Evolutionary conservation across 2,113 vertebrate species (phyloP), one percentile per base, ranked within the genome.

Genomic region (Okapia johnstoni): DNA sequence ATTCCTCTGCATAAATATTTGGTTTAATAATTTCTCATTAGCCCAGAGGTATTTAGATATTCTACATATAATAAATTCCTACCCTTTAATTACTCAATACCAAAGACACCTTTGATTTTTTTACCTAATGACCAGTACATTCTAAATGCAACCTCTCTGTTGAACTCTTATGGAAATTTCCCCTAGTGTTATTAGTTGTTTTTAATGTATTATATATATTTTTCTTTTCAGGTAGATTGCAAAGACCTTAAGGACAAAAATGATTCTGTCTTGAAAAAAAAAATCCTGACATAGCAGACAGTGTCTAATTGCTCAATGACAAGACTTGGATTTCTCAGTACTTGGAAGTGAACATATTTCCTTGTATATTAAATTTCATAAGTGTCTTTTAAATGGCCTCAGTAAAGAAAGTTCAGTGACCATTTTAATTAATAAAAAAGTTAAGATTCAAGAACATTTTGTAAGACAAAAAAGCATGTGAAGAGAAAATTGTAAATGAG

Each of bases 81-180:
- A 95, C 25, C 43, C 36, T 70, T 95, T 96, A 79, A 92, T 97
- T 96, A 86, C 52, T 94, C 87, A 96, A 55, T 93, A 7, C 83
- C 88, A 97, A 91, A 91, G 61, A 92, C 57, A 33, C 1, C 33
- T 98, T 98, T 94, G 85, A 87, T 80, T 97, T 98, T 98, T 80
- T 96, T 94, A 52, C 11, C 26, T 83, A 70, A 97, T 97, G 36
- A 50, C 6, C 30, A 36, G 25, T 77, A 30, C 6, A 76, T 89
- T 91, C 83, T 96, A 88, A 93, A 79, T 84, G n/a, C 55, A 97
- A 89, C 4, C 10, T 88, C 28, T 54, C 28, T 93, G 23, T 92
- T 93, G 84, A 97, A 91, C 33, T 88, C 26, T 94, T 79, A 2
- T 2, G 61, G 86, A 76, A 85, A 28, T 61, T 85, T n/a, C 26